Evolutionary conservation across 2,797 vertebrate genomes (phyloP), one percentile per base, ranked within the genome.

Genomic region (Valencia hispanica): DNA sequence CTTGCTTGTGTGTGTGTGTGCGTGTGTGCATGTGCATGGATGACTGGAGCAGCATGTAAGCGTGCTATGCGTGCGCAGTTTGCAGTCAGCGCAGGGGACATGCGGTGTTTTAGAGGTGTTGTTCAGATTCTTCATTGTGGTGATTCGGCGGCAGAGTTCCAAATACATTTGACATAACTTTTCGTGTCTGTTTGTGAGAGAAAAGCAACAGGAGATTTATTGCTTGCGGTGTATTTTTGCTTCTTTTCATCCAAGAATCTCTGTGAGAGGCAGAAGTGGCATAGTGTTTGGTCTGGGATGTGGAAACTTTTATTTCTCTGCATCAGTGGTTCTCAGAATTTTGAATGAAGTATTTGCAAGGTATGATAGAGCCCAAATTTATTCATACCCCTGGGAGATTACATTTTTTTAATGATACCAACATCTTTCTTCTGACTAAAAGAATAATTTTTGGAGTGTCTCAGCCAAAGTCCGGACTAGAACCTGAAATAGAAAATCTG

Each of bases 51-150:
- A 69, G 80, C 86, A 83, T 86, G 87, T 85, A 79, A 80, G 84
- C 70, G 87, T 65, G 75, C 66, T 72, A 75, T 88, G 85, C 80
- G 87, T 84, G 82, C 48, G 82, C 81, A 79, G 85, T 79, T 77
- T 80, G 84, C 77, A 77, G 80, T 70, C 79, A 74, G 77, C 15
- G 75, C 27, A 32, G 48, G 71, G 45, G 65, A 55, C 76, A 76
- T 77, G 79, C 74, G 20, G 84, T 18, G 71, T 73, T 68, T 73
- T 7, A 72, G 72, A 47, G 72, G 81, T 74, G 84, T 81, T 74
- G 75, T 55, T 75, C 45, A 70, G 70, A 72, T 4, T 36, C 36
- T 72, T 55, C 45, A 81, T 68, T 69, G 74, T 61, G 1, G 0
- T 36, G 63, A 68, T 72, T 66, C 18, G 15, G 45, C 61, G 78